Conservation (phyloP, 1,140 invertebrate genomes). For the Drosophila auraria region DNA sequence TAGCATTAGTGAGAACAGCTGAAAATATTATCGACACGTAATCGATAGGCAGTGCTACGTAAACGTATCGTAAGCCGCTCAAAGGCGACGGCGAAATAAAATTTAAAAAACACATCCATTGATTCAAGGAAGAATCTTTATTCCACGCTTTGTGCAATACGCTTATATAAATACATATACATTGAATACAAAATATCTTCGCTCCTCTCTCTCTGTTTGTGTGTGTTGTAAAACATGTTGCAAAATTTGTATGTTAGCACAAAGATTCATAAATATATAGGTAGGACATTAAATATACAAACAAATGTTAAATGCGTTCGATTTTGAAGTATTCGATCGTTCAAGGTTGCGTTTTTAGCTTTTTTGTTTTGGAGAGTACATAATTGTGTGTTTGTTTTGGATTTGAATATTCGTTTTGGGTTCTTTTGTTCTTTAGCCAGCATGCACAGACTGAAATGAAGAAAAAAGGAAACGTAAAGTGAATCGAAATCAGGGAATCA, state of each 20-base stretch:
- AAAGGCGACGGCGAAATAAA: background rate
- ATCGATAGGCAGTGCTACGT: background rate
- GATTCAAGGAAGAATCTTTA: conserved; percentile 64
- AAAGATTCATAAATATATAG: conserved; percentile 47
- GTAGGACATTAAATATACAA: conserved; percentile 39
- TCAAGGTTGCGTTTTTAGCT: conserved; percentile 21
- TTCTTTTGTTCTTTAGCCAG: conserved; percentile 71
- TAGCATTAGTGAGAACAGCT: background rate
- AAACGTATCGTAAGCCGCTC: background rate
- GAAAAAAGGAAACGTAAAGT: conserved; percentile 72
- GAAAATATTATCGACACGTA: conserved; percentile 5
- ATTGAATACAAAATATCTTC: conserved; percentile 79
- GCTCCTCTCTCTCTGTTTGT: conserved; percentile 58
- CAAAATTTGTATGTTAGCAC: conserved; percentile 60
- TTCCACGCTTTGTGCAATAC: conserved; percentile 61
- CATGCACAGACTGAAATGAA: conserved; percentile 85
- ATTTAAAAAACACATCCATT: conserved; percentile 2
- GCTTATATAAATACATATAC: conserved; percentile 75
- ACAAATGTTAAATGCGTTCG: conserved; percentile 66
- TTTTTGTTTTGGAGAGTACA: conserved; percentile 55
- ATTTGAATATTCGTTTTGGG: conserved; percentile 46
- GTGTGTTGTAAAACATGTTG: conserved; percentile 63
- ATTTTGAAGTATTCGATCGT: conserved; percentile 48
- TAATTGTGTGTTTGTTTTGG: conserved; percentile 48
- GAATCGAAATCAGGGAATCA: conserved; percentile 60